Percentiles rank a stretch among this genome's conserved stretches.
phyloP scores from a whole-genome alignment of 2,113 vertebrate species.

The Numenius arquata region DNA sequence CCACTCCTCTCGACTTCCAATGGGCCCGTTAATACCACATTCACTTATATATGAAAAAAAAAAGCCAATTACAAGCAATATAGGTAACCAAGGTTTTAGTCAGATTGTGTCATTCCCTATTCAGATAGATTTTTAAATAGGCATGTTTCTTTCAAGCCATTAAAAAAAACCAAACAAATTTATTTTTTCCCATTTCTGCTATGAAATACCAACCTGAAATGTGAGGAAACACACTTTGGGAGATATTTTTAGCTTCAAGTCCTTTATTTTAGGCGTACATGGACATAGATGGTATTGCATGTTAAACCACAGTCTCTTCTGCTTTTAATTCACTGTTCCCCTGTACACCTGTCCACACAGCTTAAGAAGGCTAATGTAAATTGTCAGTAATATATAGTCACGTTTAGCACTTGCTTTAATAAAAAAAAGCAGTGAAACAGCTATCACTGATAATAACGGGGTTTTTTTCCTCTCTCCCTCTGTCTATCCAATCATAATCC shows the following conservation, averaged over 20 bases:
- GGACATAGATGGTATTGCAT: neutral
- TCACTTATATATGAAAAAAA: rapidly evolving
- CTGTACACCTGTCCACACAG: neutral
- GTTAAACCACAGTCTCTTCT: neutral
- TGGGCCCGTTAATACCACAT: rapidly evolving
- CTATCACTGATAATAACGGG: neutral
- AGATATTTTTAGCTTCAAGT: neutral
- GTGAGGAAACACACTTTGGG: neutral
- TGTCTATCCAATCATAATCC: rapidly evolving
- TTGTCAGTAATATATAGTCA: neutral
- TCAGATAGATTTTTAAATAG: neutral
- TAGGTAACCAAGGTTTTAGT: rapidly evolving
- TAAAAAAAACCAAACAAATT: neutral
- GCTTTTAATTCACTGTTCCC: constrained; percentile 5
- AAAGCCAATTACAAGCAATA: neutral
- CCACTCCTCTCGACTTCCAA: neutral
- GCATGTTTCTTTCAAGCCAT: neutral
- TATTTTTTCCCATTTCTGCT: neutral
- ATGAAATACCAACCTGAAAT: neutral
- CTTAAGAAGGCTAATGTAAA: neutral
- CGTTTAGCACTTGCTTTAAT: constrained; percentile 22
- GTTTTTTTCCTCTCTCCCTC: neutral
- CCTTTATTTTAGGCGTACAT: neutral
- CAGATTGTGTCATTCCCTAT: neutral
- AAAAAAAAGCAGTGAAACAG: neutral